Percentiles rank a stretch among this genome's conserved stretches.
Evolutionary conservation across 2,797 vertebrate species (phyloP).

Genomic region (Centroberyx gerrardi): DNA sequence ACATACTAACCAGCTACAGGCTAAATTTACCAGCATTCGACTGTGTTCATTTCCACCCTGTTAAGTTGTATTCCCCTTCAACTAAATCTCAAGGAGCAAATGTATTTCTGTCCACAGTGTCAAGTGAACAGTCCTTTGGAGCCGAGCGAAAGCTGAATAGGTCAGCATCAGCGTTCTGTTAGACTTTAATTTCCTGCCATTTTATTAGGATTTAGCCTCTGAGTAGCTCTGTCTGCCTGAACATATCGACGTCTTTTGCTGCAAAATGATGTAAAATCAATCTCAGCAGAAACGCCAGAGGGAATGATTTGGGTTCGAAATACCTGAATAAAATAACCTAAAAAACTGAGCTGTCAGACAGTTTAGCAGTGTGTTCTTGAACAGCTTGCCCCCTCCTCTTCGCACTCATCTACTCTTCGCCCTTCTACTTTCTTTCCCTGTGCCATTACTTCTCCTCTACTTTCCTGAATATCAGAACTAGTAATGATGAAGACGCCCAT

Average conservation of each 20-base stretch:
- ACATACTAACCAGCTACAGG: not conserved
- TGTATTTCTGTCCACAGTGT: constrained; percentile 2
- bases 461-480: no score
- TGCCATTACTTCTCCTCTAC: not conserved
- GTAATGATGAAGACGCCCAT: no score
- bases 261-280: constrained; percentile 44
- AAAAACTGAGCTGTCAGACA: no score
- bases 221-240: constrained; percentile 14
- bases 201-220: constrained; percentile 32
- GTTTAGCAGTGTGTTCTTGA: no score
- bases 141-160: constrained; percentile 11
- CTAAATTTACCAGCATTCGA: not conserved
- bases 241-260: constrained; percentile 35
- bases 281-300: constrained; percentile 10
- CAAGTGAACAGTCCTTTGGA: constrained; percentile 13
- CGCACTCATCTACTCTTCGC: no score
- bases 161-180: constrained; percentile 6
- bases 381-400: no score
- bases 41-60: not conserved
- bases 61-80: not conserved
- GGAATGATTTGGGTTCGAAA: not conserved
- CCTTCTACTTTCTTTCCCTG: no score
- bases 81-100: not conserved
- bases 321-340: not conserved
- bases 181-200: constrained; percentile 56